phyloP scores from a whole-genome alignment of 2,888 invertebrate species.

The Adela reaumurella region DNA sequence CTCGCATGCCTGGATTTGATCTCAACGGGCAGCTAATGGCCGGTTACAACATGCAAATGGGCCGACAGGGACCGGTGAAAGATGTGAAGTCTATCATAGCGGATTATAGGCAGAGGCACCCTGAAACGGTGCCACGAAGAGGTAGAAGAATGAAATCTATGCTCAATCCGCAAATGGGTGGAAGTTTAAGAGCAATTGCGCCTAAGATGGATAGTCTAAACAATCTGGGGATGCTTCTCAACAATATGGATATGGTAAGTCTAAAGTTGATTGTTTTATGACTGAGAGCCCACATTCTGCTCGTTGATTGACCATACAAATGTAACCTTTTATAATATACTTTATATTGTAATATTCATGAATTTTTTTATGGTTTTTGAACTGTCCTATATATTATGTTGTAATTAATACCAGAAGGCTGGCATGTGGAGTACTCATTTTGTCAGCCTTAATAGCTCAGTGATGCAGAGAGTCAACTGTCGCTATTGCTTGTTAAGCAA shows the following conservation, averaged over 20 bases:
- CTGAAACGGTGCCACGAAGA: constrained; percentile 67
- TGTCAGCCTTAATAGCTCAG: too few relatives aligned
- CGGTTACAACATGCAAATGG: constrained; percentile 52
- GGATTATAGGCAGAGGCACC: constrained; percentile 73
- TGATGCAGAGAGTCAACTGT: too few relatives aligned
- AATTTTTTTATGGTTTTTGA: too few relatives aligned
- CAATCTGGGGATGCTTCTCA: constrained; percentile 16
- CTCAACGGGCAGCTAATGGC: constrained; percentile 55
- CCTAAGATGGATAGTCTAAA: constrained; percentile 33
- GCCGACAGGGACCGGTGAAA: constrained; percentile 72
- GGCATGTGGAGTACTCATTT: too few relatives aligned
- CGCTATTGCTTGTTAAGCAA: too few relatives aligned
- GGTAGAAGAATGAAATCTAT: constrained; percentile 60
- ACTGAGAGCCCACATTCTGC: too few relatives aligned
- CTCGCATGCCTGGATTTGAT: constrained; percentile 33
- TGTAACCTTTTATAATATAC: too few relatives aligned
- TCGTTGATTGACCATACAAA: too few relatives aligned
- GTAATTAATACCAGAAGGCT: too few relatives aligned
- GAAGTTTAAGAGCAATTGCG: constrained; percentile 37
- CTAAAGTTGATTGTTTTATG: too few relatives aligned
- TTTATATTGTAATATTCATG: too few relatives aligned
- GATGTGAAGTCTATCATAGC: constrained; percentile 81
- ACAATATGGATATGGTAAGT: constrained; percentile 33
- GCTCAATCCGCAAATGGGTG: constrained; percentile 38
- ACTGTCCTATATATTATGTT: too few relatives aligned